phyloP scores from a whole-genome alignment of 1,140 invertebrate genomes.

The Drosophila melanica region DNA sequence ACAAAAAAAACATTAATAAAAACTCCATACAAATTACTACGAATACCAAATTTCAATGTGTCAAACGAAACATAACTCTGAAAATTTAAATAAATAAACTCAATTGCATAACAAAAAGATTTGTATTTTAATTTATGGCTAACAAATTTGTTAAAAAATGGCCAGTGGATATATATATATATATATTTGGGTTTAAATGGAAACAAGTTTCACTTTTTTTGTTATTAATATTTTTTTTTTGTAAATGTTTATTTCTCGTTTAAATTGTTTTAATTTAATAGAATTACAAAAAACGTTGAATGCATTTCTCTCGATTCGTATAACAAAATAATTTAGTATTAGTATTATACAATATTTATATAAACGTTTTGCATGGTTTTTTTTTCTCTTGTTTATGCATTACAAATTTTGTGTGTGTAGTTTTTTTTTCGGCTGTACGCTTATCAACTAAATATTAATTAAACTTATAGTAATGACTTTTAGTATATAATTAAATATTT shows the following conservation, averaged over 20 bases:
- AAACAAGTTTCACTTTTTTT: slow-evolving; percentile 33
- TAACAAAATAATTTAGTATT: slow-evolving; percentile 84
- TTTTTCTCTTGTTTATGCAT: slow-evolving; percentile 56
- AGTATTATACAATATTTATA: slow-evolving; percentile 83
- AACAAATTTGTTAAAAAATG: background rate
- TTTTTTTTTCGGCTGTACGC: slow-evolving; percentile 30
- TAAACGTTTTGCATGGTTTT: slow-evolving; percentile 47
- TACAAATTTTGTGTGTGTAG: slow-evolving; percentile 64
- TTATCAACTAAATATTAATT: slow-evolving; percentile 79
- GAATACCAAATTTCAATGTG: slow-evolving; percentile 78
- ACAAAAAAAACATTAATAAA: slow-evolving; percentile 22
- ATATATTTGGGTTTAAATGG: no score
- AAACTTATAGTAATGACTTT: slow-evolving; percentile 84
- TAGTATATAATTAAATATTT: slow-evolving; percentile 82
- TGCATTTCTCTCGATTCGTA: slow-evolving; percentile 76
- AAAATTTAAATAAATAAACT: slow-evolving; percentile 69
- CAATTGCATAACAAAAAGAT: slow-evolving; percentile 47
- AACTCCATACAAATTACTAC: slow-evolving; percentile 31
- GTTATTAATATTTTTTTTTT: slow-evolving; percentile 70
- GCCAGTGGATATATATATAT: no score
- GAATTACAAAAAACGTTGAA: slow-evolving; percentile 81
- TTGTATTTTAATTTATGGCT: no score
- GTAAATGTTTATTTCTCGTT: slow-evolving; percentile 79
- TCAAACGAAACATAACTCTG: slow-evolving; percentile 65
- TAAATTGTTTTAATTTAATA: slow-evolving; percentile 80